Conservation (phyloP, 1,140 invertebrate genomes). For the Popillia japonica region DNA sequence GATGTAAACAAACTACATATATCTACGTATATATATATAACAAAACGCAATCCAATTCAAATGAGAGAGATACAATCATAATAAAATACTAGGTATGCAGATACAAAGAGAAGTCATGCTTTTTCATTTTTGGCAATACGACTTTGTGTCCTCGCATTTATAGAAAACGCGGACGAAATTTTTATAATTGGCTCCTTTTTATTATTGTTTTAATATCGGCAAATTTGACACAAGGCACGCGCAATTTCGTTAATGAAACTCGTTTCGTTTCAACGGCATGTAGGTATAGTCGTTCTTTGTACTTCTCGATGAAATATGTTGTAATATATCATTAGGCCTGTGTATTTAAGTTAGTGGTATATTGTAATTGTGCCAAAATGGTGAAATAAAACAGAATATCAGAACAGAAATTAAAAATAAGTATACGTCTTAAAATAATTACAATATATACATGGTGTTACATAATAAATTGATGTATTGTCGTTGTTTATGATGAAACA, state of each 20-base stretch:
- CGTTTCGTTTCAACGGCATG: neutral
- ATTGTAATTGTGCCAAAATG: constrained; percentile 33
- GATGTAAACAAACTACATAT: neutral
- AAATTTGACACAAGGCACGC: neutral
- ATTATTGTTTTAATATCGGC: too few species aligned
- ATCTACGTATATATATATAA: neutral
- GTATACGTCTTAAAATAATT: neutral
- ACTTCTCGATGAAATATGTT: neutral
- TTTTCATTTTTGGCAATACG: constrained; percentile 48
- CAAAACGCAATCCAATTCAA: neutral
- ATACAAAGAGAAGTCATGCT: constrained; percentile 11
- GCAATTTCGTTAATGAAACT: neutral
- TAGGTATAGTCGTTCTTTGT: neutral
- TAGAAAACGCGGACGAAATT: neutral
- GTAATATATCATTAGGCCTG: neutral
- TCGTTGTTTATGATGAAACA: neutral
- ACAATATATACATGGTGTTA: neutral
- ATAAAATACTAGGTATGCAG: constrained; percentile 48
- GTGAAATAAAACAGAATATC: neutral
- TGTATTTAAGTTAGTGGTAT: constrained; percentile 9
- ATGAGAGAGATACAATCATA: constrained; percentile 31
- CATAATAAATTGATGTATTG: neutral
- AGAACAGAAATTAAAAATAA: neutral
- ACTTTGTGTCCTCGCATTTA: constrained; percentile 37
- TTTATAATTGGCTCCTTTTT: neutral